phyloP scores from a whole-genome alignment of 2,797 vertebrate genomes.

The Tangara arthus region DNA sequence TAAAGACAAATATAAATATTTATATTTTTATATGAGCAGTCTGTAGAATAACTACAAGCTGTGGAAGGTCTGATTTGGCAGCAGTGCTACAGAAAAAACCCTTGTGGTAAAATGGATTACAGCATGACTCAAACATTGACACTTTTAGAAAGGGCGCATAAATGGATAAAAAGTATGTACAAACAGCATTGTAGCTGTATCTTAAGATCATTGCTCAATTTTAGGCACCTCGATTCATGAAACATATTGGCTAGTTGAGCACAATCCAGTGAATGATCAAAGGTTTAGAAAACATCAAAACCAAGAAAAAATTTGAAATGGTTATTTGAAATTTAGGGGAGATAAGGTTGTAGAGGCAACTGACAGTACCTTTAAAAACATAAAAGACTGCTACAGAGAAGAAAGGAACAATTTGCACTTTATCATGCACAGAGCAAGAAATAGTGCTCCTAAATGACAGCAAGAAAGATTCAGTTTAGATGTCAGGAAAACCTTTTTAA shows the following conservation, averaged over 20 bases:
- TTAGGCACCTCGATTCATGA: not conserved
- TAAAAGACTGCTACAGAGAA: not conserved
- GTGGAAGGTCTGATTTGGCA: not conserved
- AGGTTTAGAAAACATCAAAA: not conserved
- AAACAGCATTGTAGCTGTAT: not conserved
- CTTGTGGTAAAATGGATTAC: not conserved
- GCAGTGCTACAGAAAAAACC: not conserved
- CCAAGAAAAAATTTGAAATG: not conserved
- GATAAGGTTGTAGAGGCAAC: not conserved
- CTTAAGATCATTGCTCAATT: not conserved
- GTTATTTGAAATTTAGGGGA: not conserved
- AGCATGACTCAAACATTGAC: not conserved
- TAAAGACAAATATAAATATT: not conserved
- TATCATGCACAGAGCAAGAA: not conserved
- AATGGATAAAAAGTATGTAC: not conserved
- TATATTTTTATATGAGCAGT: not conserved
- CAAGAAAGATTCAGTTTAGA: not conserved
- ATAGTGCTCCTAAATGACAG: not conserved
- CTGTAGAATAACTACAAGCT: not conserved
- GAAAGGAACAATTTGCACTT: not conserved
- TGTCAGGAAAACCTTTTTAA: not conserved
- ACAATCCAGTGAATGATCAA: not conserved
- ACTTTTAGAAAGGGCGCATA: not conserved
- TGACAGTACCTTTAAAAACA: not conserved
- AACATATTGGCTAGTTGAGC: not conserved